phyloP scores from a whole-genome alignment of 2,797 vertebrate species.

The Macropodus opercularis region DNA sequence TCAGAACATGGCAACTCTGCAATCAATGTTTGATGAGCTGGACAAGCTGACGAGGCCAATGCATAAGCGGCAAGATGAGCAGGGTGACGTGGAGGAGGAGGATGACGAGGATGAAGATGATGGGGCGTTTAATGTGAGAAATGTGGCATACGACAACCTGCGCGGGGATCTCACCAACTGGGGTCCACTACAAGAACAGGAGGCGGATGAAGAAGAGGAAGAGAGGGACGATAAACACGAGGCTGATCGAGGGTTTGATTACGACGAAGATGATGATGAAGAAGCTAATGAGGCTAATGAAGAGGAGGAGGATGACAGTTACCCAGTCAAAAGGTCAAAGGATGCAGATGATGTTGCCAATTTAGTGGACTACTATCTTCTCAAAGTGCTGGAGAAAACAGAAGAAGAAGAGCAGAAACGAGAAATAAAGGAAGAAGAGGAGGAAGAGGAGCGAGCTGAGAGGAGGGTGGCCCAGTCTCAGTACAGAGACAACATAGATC shows the following conservation, averaged over 20 bases:
- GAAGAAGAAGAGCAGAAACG: conserved; percentile 77
- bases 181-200: conserved; percentile 86
- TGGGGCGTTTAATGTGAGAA: conserved; percentile 84
- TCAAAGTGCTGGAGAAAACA: conserved; percentile 85
- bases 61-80: conserved; percentile 83
- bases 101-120: conserved; percentile 79
- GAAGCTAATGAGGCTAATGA: conserved; percentile 70
- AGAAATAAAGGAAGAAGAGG: conserved; percentile 64
- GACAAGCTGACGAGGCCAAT: conserved; percentile 84
- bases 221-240: conserved; percentile 83
- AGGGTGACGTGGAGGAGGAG: conserved; percentile 82
- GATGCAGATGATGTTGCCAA: conserved; percentile 86
- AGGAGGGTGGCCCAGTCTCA: conserved; percentile 71
- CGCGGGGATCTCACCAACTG: conserved; percentile 85
- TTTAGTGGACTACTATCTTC: conserved; percentile 87
- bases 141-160: conserved; percentile 86
- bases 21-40: conserved; percentile 94
- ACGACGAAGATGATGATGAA: conserved; percentile 72
- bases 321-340: conserved; percentile 81
- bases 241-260: conserved; percentile 79
- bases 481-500: conserved; percentile 76
- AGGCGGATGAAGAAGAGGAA: conserved; percentile 84
- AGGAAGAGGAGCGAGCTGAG: conserved; percentile 79
- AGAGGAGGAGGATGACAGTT: conserved; percentile 75
- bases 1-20: conserved; percentile 92